These are phyloP conservation scores for Drosophila hamatofila DNA, from an alignment of 2,888 invertebrate genomes.

Conservation along the genomic window DNA sequence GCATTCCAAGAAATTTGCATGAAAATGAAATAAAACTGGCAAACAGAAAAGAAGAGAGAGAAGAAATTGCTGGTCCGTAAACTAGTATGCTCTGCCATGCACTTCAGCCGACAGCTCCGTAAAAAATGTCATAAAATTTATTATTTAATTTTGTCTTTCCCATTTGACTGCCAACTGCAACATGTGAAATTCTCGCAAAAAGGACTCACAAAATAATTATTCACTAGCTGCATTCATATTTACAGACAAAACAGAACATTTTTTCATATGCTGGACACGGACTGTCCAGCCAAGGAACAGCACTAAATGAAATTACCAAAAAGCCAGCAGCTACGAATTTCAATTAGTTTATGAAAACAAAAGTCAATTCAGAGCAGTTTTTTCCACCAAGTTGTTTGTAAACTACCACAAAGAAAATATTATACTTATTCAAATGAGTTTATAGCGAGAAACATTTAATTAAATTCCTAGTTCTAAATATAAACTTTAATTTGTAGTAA, in stretches of 20 bases:
- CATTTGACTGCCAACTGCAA: not conserved
- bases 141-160: not conserved
- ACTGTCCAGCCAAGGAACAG: not conserved
- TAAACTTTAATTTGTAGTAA: not conserved
- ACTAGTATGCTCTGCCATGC: not conserved
- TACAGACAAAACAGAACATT: not conserved
- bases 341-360: constrained; percentile 7
- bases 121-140: constrained; percentile 15
- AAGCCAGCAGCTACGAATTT: constrained; percentile 7
- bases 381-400: not conserved
- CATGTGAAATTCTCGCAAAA: constrained; percentile 10
- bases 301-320: constrained; percentile 10
- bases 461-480: too few relatives aligned
- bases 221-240: constrained; percentile 1
- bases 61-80: not conserved
- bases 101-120: not conserved
- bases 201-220: not conserved
- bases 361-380: not conserved
- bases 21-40: constrained; percentile 13
- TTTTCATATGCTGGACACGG: not conserved
- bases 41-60: too few relatives aligned
- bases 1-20: constrained; percentile 41
- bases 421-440: not conserved
- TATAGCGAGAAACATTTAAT: not conserved
- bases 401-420: not conserved